Evolutionary conservation across 1,140 invertebrate species (phyloP).

Genomic region (Pentalonia nigronervosa): DNA sequence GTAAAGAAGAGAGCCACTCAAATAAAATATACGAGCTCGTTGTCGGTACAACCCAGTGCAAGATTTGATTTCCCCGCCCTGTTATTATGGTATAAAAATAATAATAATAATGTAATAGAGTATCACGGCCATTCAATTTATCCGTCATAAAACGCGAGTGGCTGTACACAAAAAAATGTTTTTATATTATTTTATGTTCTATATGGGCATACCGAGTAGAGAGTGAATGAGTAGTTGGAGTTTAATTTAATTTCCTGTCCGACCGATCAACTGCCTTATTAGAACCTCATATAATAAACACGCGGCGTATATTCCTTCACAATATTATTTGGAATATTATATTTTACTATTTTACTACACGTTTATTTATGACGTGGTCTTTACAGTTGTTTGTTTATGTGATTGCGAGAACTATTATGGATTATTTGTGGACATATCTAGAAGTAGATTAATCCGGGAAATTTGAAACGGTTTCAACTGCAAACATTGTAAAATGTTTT

Average conservation of each 20-base stretch:
- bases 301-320: neutral
- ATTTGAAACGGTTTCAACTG: neutral
- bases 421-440: neutral
- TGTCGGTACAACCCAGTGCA: no score
- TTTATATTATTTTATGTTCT: neutral
- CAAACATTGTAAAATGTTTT: neutral
- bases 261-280: neutral
- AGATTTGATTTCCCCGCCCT: neutral
- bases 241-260: neutral
- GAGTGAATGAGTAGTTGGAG: neutral
- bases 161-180: neutral
- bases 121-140: neutral
- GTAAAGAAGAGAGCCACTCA: neutral
- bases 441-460: neutral
- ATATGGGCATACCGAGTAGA: neutral
- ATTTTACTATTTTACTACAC: neutral
- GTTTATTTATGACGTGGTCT: neutral
- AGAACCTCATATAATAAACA: neutral
- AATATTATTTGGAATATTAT: neutral
- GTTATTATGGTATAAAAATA: neutral
- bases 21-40: neutral
- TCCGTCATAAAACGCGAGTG: neutral
- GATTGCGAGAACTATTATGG: neutral
- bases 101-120: neutral
- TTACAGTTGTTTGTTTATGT: neutral